A percentile compares a stretch with the other conserved stretches of the same genome.
Evolutionary conservation across 2,888 invertebrate species (phyloP).

Genomic region (Dynastes hyllus): DNA sequence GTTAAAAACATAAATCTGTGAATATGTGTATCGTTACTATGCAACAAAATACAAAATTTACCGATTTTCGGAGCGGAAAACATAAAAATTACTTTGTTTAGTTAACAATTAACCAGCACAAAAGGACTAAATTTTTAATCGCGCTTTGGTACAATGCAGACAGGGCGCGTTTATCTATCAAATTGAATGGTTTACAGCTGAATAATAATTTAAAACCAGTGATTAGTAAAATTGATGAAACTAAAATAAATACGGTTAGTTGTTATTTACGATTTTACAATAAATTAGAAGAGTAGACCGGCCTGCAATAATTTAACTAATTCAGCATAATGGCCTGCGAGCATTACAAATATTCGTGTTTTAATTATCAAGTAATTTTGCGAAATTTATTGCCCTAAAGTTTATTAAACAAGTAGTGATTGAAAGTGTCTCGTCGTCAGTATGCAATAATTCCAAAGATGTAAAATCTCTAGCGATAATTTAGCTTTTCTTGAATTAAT

Average conservation of each 20-base stretch:
- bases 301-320: slow-evolving; percentile 3
- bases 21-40: neutral
- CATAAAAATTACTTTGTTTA: slow-evolving; percentile 15
- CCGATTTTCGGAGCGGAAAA: slow-evolving; percentile 7
- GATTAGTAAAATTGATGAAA: slow-evolving; percentile 20
- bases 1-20: slow-evolving; percentile 18
- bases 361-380: neutral
- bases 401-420: neutral
- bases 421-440: neutral
- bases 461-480: no score
- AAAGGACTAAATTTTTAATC: neutral
- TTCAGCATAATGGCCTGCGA: neutral
- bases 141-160: neutral
- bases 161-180: slow-evolving; percentile 17
- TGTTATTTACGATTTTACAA: neutral
- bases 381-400: neutral
- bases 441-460: no score
- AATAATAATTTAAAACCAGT: neutral
- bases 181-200: neutral
- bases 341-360: slow-evolving; percentile 3
- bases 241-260: slow-evolving; percentile 7
- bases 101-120: slow-evolving; percentile 19
- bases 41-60: slow-evolving; percentile 17
- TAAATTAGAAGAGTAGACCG: neutral
- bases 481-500: no score